phyloP scores from a whole-genome alignment of 2,888 invertebrate species.

The Volucella bombylans region DNA sequence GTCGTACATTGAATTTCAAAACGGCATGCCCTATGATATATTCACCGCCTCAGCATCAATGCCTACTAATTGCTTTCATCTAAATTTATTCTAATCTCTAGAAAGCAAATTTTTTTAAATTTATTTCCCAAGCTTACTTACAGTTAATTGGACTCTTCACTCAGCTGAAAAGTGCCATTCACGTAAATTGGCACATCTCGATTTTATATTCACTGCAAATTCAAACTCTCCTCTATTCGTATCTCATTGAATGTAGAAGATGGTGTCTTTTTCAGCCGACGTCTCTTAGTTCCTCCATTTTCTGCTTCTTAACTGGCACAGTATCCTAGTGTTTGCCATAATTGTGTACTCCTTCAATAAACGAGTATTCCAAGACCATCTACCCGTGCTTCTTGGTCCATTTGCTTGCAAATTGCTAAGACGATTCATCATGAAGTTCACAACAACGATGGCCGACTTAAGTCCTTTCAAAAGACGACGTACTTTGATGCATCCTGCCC shows the following conservation, averaged over 20 bases:
- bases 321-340: constrained; percentile 31
- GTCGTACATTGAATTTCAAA: not conserved
- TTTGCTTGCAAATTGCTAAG: constrained; percentile 61
- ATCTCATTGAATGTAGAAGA: constrained; percentile 39
- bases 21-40: not conserved
- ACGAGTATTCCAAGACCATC: not conserved
- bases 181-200: constrained; percentile 42
- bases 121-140: not conserved
- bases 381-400: constrained; percentile 33
- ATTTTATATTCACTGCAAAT: constrained; percentile 20
- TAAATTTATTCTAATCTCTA: constrained; percentile 7
- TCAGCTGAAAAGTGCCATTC: constrained; percentile 20
- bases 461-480: constrained; percentile 42
- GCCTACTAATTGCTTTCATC: constrained; percentile 25
- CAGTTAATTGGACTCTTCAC: constrained; percentile 35
- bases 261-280: constrained; percentile 34
- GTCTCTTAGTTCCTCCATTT: constrained; percentile 29
- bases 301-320: constrained; percentile 14
- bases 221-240: constrained; percentile 8
- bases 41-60: not conserved
- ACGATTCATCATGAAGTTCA: constrained; percentile 61
- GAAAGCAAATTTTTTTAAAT: not conserved
- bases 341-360: constrained; percentile 7
- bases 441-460: constrained; percentile 40
- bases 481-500: constrained; percentile 17